phyloP scores from a whole-genome alignment of 92 coral and sea anemone species.

The Anthopleura xanthogrammica region DNA sequence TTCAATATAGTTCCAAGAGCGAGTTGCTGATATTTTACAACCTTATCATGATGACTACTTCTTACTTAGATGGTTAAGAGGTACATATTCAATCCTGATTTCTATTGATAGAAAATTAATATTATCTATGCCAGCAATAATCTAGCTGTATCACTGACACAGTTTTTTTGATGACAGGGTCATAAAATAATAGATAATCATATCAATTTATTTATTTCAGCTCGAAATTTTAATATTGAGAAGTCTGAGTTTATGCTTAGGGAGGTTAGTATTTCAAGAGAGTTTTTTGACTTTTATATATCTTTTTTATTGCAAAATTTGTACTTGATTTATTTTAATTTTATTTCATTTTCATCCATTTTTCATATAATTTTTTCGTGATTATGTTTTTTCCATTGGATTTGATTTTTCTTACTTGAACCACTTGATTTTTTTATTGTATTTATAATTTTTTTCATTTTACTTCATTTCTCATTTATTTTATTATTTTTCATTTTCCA shows the following conservation, averaged over 20 bases:
- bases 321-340: not conserved
- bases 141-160: too few relatives aligned
- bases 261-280: slow-evolving; percentile 43
- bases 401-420: not conserved
- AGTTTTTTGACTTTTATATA: not conserved
- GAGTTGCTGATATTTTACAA: slow-evolving; percentile 53
- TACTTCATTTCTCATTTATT: not conserved
- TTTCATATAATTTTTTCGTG: not conserved
- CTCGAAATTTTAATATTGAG: slow-evolving; percentile 73
- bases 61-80: slow-evolving; percentile 82
- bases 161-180: too few relatives aligned
- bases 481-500: not conserved
- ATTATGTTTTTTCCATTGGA: not conserved
- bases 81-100: slow-evolving; percentile 22
- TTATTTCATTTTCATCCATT: not conserved
- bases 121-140: not conserved
- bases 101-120: not conserved
- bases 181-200: too few relatives aligned
- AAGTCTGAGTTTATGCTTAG: slow-evolving; percentile 75
- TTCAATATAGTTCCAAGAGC: slow-evolving; percentile 49
- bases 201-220: slow-evolving; percentile 26
- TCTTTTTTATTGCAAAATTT: too few relatives aligned
- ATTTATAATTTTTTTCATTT: not conserved
- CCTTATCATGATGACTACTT: slow-evolving; percentile 60
- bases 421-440: not conserved